Base-by-base conservation (phyloP, 1,140 invertebrate species). In the Drosophila ogumai region DNA sequence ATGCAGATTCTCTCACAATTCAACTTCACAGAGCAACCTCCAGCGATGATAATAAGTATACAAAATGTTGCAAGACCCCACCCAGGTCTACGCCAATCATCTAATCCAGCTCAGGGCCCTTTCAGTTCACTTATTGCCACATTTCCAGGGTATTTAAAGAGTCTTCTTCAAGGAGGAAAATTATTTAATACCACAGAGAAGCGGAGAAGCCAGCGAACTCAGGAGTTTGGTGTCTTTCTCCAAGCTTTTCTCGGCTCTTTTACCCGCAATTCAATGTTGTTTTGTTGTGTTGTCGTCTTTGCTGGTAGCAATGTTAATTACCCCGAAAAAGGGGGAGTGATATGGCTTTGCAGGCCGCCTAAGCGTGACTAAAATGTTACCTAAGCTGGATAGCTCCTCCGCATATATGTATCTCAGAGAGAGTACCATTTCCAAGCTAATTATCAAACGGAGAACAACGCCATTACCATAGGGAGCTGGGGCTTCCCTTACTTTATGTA, bases 291-390 rank as follows among this genome's bases (percentile, higher is more conserved):
- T 63, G 60, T 63, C 56, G 59, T 75, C 58, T 69, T 63, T 65
- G 54, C 34, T 67, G 60, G 47, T 79, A 79, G 77, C 52, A 81
- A 81, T 90, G 85, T 88, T 90, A 88, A 88, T 88, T 88, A 75
- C 85, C 77, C 36, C 46, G 6, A 28, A 64, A 55, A 25, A 13
- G 7, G 60, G 60, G 64, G 56, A 87, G 61, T 82, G 80, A 88
- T 90, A 81, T 88, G 77, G 55, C 54, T 78, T 57, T 81, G 73
- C 66, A 79, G 85, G 78, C 44, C 79, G 85, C 55, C 63, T 90
- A 90, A 88, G 77, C 85, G 81, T 88, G 85, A 88, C 85, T 90
- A 73, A 85, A 75, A 90, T 61, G 74, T 88, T 88, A 88, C 85
- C 85, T 88, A 88, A 88, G 85, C 76, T 75, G 38, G 52, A 22